Conservation (phyloP, 2,113 vertebrate species). For the Propithecus coquereli region DNA sequence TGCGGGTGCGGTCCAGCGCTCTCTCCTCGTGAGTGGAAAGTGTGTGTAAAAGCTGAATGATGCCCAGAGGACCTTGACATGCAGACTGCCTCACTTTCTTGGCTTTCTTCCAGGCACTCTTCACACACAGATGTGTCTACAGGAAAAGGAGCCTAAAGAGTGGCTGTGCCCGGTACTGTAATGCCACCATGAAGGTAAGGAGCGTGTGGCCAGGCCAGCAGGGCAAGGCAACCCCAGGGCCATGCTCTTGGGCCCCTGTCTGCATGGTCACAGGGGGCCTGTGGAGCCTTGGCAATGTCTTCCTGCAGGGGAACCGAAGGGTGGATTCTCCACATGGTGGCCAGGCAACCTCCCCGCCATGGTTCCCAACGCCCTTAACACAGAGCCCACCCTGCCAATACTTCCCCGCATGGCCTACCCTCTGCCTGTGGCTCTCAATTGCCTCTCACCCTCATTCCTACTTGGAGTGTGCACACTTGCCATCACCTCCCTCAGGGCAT, state of each 20-base stretch:
- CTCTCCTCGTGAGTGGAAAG: rapidly evolving
- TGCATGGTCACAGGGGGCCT: not conserved
- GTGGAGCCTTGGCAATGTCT: not conserved
- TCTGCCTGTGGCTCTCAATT: not conserved
- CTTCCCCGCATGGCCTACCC: rapidly evolving
- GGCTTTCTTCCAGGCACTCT: slow-evolving; percentile 74
- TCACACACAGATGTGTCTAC: slow-evolving; percentile 79
- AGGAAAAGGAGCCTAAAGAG: not conserved
- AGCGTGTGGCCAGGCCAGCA: not conserved
- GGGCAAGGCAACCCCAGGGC: not conserved
- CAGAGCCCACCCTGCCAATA: rapidly evolving
- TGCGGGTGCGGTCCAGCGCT: not conserved
- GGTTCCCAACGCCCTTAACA: rapidly evolving
- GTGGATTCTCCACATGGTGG: rapidly evolving
- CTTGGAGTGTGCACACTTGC: no score
- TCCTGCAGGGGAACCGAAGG: not conserved
- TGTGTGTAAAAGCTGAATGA: rapidly evolving
- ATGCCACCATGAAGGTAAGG: slow-evolving; percentile 80
- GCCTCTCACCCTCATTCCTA: not conserved
- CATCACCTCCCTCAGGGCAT: rapidly evolving
- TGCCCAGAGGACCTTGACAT: not conserved
- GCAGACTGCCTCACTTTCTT: not conserved
- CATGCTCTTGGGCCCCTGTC: not conserved
- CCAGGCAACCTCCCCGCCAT: not conserved
- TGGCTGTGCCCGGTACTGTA: slow-evolving; percentile 83